Base-by-base conservation (phyloP, 2,113 vertebrate genomes). In the Odontesthes bonariensis region DNA sequence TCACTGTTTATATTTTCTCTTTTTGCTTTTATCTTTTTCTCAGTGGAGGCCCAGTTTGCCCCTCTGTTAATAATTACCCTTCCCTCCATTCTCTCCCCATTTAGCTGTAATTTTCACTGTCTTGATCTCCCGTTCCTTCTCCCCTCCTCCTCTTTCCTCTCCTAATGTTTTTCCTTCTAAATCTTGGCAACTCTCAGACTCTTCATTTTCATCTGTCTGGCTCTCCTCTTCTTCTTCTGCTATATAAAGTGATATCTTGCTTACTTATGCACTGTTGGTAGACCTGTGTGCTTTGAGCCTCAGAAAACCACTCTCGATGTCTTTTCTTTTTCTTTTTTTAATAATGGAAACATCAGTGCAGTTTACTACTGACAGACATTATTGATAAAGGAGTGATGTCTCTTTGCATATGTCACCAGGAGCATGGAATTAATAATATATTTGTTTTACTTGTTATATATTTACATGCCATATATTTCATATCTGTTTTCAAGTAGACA, bases 301-400 rank as follows among this genome's bases (percentile, higher is more conserved):
- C 61, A 54, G 58, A 74, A 53, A 69, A 67, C 40, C 56, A 13
- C 67, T 69, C 47, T 60, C 38, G 55, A 75, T 17, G 31, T 20
- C 35, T 59, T 62, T 49, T 19, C 14, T 8, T 10, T 38, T 38
- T 38, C 35, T 38, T 49, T 44, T 56, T 64, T 57, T 52, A 58
- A 23, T 64, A 51, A 68, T 66, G 60, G 60, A 79, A 69, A 75
- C 65, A 70, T 83, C 74, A 79, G 32, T 33, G 40, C 58, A 74
- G 33, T 85, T 46, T 73, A 27, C 70, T 60, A 31, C 56, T 53
- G 69, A 76, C 65, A 63, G 69, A 70, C 54, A 70, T 69, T 73
- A 56, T 76, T 31, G 54, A 54, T 8, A 4, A 55, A 57, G 47
- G 49, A 77, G 57, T 63, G 52, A 63, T 46, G 49, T 70, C 44